phyloP scores from a whole-genome alignment of 2,797 vertebrate species.

The Sebastes steindachneri region DNA sequence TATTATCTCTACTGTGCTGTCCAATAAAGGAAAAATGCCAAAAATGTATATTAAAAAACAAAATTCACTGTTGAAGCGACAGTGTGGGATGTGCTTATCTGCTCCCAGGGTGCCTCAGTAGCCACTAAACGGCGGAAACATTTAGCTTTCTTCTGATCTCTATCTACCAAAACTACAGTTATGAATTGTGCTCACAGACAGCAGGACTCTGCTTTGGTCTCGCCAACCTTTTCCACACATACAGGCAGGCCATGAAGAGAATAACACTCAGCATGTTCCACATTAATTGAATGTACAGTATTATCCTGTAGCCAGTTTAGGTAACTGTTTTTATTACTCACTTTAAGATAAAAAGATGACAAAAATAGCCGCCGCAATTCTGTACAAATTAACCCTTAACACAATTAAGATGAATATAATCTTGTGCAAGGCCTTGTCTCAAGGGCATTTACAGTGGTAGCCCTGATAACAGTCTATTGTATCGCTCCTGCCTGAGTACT shows the following conservation, averaged over 20 bases:
- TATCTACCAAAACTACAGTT: conserved; percentile 63
- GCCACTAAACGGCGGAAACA: conserved; percentile 71
- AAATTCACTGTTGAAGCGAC: conserved; percentile 23
- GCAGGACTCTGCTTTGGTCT: neutral
- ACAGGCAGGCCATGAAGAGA: neutral
- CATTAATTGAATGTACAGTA: neutral
- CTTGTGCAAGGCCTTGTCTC: neutral
- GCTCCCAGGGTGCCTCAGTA: conserved; percentile 48
- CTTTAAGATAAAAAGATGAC: neutral
- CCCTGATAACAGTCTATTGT: conserved; percentile 19
- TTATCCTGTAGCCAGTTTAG: neutral
- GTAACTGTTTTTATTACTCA: neutral
- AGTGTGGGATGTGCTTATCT: conserved; percentile 49
- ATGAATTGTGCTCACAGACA: conserved; percentile 18
- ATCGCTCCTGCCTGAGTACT: conserved; percentile 10
- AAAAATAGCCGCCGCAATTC: neutral
- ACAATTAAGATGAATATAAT: neutral
- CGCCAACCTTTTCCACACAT: neutral
- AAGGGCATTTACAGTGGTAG: neutral
- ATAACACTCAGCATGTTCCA: neutral
- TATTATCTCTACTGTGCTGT: neutral
- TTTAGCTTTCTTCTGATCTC: conserved; percentile 70
- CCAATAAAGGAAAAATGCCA: conserved; percentile 47
- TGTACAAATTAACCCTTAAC: neutral
- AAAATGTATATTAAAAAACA: conserved; percentile 39